Percentiles rank a stretch among this genome's conserved stretches.
Evolutionary conservation across 2,113 vertebrate genomes (phyloP).

Genomic region (Prunella fulvescens): DNA sequence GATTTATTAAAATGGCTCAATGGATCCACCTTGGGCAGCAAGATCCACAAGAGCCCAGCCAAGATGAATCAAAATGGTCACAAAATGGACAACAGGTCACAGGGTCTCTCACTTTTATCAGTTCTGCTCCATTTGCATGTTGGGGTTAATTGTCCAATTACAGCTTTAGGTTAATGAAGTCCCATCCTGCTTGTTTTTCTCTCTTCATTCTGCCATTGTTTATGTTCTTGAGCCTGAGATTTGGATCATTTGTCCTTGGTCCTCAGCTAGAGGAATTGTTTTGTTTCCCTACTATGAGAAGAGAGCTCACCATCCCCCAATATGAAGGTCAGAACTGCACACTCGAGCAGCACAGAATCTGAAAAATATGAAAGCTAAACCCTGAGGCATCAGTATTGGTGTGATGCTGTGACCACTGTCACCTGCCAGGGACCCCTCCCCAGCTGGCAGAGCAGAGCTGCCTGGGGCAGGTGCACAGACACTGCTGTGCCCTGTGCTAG

Average conservation of each 20-base stretch:
- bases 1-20: neutral
- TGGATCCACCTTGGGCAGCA: neutral
- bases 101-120: fast-evolving
- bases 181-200: neutral
- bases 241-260: neutral
- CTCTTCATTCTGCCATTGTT: neutral
- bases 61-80: neutral
- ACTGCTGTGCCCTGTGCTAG: neutral
- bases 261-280: neutral
- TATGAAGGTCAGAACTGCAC: neutral
- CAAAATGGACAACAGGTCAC: neutral
- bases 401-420: neutral
- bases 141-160: neutral
- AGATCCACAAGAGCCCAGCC: neutral
- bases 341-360: neutral
- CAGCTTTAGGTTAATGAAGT: neutral
- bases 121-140: neutral
- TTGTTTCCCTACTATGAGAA: neutral
- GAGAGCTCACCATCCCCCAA: neutral
- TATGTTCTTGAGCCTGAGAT: neutral
- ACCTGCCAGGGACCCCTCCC: neutral
- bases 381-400: neutral
- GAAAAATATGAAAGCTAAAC: neutral
- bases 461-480: no score
- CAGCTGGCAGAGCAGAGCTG: neutral